These are phyloP conservation scores for Leptinotarsa texana DNA, from an alignment of 1,140 invertebrate species.

Conservation along the genomic window DNA sequence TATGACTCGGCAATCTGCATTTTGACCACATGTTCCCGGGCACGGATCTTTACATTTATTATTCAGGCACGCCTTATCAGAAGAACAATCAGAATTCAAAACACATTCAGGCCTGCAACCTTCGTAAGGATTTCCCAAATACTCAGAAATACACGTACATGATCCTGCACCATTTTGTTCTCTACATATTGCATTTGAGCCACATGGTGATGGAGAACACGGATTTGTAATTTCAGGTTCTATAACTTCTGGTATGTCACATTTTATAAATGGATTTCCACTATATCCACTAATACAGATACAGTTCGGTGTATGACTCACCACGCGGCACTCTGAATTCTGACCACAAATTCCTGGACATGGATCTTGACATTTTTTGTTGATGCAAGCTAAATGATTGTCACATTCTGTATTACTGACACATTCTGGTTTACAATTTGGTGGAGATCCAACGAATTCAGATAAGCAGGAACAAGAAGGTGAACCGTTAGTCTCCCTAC, in stretches of 20 bases:
- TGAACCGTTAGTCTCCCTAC: constrained; percentile 64
- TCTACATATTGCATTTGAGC: constrained; percentile 68
- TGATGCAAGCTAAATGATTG: constrained; percentile 64
- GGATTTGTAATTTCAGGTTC: constrained; percentile 55
- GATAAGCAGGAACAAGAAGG: constrained; percentile 71
- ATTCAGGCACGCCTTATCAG: constrained; percentile 64
- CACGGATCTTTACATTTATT: constrained; percentile 71
- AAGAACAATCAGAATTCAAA: constrained; percentile 67
- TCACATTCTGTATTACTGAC: constrained; percentile 69
- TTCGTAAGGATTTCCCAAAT: constrained; percentile 74
- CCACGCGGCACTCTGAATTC: constrained; percentile 68
- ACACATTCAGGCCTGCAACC: constrained; percentile 72
- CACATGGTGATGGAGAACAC: constrained; percentile 69
- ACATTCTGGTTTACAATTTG: constrained; percentile 77
- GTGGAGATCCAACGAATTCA: constrained; percentile 74
- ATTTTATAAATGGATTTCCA: constrained; percentile 67
- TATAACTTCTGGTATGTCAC: constrained; percentile 41
- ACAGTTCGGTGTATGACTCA: constrained; percentile 68
- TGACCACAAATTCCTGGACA: constrained; percentile 68
- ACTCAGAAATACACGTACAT: constrained; percentile 71
- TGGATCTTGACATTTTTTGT: constrained; percentile 69
- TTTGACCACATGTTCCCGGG: constrained; percentile 68
- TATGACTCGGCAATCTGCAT: constrained; percentile 66
- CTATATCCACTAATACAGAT: constrained; percentile 63
- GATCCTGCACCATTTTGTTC: constrained; percentile 65